Evolutionary conservation across 2,797 vertebrate species (phyloP).

Genomic region (Melanotaenia nigrans): DNA sequence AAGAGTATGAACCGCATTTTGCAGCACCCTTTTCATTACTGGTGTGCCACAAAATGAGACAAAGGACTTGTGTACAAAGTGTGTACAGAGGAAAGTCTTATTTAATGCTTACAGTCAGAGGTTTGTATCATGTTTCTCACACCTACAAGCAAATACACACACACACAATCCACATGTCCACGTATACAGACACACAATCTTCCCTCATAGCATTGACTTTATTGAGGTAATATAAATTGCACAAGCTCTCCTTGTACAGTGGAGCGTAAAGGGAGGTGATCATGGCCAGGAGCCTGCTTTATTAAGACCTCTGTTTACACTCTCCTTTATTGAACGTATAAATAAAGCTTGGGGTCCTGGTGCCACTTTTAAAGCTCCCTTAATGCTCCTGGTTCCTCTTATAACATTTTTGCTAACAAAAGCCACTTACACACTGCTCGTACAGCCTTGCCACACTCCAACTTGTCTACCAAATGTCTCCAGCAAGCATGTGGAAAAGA

Average conservation of each 20-base stretch:
- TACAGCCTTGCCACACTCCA: slow-evolving; percentile 12
- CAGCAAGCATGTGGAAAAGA: slow-evolving; percentile 46
- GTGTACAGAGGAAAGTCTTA: slow-evolving; percentile 12
- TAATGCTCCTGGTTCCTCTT: slow-evolving; percentile 63
- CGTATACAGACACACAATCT: slow-evolving; percentile 33
- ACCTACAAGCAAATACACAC: slow-evolving; percentile 21
- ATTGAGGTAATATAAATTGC: slow-evolving; percentile 76
- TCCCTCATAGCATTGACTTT: slow-evolving; percentile 57
- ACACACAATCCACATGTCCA: slow-evolving; percentile 17
- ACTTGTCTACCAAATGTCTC: slow-evolving; percentile 53
- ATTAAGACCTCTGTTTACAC: slow-evolving; percentile 80
- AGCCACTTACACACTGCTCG: slow-evolving; percentile 53
- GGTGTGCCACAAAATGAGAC: slow-evolving; percentile 16
- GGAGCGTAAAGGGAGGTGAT: slow-evolving; percentile 60
- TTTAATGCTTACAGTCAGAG: slow-evolving; percentile 33
- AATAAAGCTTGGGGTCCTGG: slow-evolving; percentile 67
- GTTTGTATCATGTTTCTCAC: slow-evolving; percentile 43
- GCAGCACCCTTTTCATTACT: neutral
- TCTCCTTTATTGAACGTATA: slow-evolving; percentile 80
- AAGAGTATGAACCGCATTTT: neutral
- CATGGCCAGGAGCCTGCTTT: slow-evolving; percentile 63
- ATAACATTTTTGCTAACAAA: slow-evolving; percentile 65
- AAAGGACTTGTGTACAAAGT: neutral
- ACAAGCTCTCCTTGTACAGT: slow-evolving; percentile 68
- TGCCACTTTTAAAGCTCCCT: slow-evolving; percentile 72